Evolutionary conservation across 2,888 invertebrate genomes (phyloP).

Genomic region (Quadroppia sp.): DNA sequence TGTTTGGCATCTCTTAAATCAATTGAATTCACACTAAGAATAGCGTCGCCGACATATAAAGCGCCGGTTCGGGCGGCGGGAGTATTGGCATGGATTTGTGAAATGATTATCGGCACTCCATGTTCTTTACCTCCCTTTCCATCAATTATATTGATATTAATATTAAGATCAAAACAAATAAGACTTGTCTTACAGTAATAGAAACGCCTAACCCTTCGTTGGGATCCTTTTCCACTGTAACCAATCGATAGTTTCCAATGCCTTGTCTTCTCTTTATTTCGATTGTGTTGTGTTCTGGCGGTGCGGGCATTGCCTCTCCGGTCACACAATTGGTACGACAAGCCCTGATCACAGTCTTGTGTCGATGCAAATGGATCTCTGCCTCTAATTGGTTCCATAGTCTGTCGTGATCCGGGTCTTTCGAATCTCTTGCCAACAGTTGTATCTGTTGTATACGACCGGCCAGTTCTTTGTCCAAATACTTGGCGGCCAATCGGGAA

Average conservation of each 20-base stretch:
- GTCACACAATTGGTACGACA: not conserved
- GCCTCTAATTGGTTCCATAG: conserved; percentile 77
- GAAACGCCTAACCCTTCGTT: conserved; percentile 78
- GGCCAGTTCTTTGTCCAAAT: conserved; percentile 77
- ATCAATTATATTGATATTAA: conserved; percentile 19
- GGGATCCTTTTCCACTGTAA: conserved; percentile 66
- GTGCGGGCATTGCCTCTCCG: conserved; percentile 26
- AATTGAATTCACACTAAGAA: conserved; percentile 71
- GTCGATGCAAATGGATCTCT: conserved; percentile 76
- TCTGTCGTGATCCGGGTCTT: conserved; percentile 71
- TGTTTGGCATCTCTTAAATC: conserved; percentile 74
- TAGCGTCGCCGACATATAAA: conserved; percentile 77
- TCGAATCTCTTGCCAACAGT: conserved; percentile 72
- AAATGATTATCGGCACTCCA: conserved; percentile 77
- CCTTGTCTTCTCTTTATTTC: conserved; percentile 42
- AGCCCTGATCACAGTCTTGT: conserved; percentile 68
- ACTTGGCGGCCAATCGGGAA: conserved; percentile 76
- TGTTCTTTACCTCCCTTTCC: conserved; percentile 76
- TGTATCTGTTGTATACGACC: conserved; percentile 79
- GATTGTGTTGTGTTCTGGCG: conserved; percentile 43
- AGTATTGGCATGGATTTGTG: conserved; percentile 70
- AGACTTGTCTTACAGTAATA: conserved; percentile 73
- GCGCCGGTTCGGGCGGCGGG: conserved; percentile 70
- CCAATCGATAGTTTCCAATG: conserved; percentile 54
- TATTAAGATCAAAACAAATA: conserved; percentile 9